These are phyloP conservation scores for Telmatochromis bifrenatus DNA, from an alignment of 2,113 vertebrate genomes.

Conservation along the genomic window DNA sequence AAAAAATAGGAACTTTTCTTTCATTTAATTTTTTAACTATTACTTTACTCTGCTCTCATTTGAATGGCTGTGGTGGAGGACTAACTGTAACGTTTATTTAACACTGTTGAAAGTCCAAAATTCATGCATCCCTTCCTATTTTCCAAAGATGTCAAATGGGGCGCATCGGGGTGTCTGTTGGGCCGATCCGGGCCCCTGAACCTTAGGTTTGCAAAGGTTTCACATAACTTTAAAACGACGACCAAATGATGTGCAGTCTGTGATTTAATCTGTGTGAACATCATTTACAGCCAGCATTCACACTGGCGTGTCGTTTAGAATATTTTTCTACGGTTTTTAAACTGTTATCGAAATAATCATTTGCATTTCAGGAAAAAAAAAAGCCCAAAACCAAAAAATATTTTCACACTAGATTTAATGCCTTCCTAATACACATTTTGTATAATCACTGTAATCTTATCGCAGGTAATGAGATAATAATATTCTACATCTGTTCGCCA, in stretches of 20 bases:
- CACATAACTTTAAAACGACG: not conserved
- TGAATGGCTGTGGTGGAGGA: not conserved
- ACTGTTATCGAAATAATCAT: not conserved
- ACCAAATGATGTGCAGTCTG: not conserved
- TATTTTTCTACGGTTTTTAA: not conserved
- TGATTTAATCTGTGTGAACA: not conserved
- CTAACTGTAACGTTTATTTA: not conserved
- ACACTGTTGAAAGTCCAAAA: not conserved
- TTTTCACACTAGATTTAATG: not conserved
- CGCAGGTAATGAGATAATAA: slow-evolving; percentile 17
- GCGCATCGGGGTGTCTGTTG: not conserved
- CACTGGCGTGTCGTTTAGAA: not conserved
- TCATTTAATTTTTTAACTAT: not conserved
- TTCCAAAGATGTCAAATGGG: not conserved
- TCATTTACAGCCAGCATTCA: not conserved
- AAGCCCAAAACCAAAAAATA: not conserved
- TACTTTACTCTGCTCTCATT: not conserved
- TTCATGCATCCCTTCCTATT: not conserved
- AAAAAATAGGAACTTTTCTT: accelerated
- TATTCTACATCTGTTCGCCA: not conserved
- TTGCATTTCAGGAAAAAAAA: not conserved
- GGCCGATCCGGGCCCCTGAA: accelerated
- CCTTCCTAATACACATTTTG: not conserved
- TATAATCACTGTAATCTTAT: not conserved
- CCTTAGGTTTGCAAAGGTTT: not conserved